These are phyloP conservation scores for Ferrisia virgata DNA, from an alignment of 2,888 invertebrate genomes.

Conservation along the genomic window DNA sequence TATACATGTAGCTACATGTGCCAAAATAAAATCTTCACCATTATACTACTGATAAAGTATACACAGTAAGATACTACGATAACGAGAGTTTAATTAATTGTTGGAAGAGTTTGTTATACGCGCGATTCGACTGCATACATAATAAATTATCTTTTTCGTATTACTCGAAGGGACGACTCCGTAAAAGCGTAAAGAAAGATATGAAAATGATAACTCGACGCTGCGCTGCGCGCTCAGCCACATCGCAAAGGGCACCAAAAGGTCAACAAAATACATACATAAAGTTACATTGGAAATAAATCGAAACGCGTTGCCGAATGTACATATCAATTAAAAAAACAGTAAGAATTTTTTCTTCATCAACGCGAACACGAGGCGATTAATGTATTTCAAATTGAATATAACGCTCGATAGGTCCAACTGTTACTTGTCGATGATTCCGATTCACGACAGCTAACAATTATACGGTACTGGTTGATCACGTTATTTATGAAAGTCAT, in stretches of 20 bases:
- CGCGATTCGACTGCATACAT: no score
- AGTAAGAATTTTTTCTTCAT: neutral
- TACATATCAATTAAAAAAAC: conserved; percentile 5
- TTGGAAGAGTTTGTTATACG: neutral
- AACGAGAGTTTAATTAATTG: neutral
- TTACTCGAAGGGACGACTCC: no score
- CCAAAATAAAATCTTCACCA: no score
- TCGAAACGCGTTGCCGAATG: neutral
- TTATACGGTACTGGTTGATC: neutral
- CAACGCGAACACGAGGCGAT: neutral
- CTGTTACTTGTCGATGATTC: neutral
- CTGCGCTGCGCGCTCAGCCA: neutral
- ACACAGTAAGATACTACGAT: neutral
- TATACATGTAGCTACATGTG: neutral
- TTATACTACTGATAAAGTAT: neutral
- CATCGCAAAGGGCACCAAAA: neutral
- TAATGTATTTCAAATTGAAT: neutral
- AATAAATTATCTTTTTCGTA: no score
- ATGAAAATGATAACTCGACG: no score
- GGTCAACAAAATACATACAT: neutral
- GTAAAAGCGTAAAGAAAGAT: no score
- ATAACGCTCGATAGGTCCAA: neutral
- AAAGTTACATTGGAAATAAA: neutral
- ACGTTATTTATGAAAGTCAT: conserved; percentile 15
- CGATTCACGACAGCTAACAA: neutral